Base-by-base conservation (phyloP, 2,797 vertebrate species). In the Tauraco hartlaubi region DNA sequence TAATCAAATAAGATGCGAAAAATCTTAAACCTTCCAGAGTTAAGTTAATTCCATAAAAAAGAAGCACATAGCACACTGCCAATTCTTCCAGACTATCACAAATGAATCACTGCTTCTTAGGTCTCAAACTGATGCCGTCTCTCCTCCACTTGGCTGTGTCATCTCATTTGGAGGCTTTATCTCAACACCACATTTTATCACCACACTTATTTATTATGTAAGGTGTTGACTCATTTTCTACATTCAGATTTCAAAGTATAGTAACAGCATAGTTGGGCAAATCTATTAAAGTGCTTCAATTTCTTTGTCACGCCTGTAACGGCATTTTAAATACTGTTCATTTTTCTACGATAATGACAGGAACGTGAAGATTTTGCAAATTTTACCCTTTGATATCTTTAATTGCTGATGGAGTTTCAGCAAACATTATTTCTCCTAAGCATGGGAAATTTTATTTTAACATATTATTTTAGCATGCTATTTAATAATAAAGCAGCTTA, bases 41-140 rank as follows among this genome's bases (percentile, higher is more conserved):
- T 72, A 81, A 59, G n/a, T 49, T 23, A 19, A 52, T 79, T 84
- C 59, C n/a, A 26, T 46, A 25, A 44, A 74, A 72, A 39, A 87
- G 63, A 63, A 17, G 9, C 11, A 18, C 15, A 49, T 0, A 77
- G 62, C 73, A 88, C 51, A 18, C 58, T 78, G 76, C 73, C 90
- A 96, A 1, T 66, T 89, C 22, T 76, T 81, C 67, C 63, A 88
- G 55, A 55, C 63, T 55, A 63, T 76, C 55, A 79, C 76, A 21
- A 75, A 37, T 62, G 64, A 95, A 74, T 94, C 86, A 83, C 35
- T 43, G 72, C 81, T 89, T 31, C 75, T 77, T 68, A 74, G 71
- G n/a, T 29, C 68, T 80, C 84, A 61, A 21, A 71, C 56, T 35
- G 62, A 78, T 33, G 46, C 64, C 74, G 68, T 39, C 41, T 74